Base-by-base conservation (phyloP, 2,888 invertebrate species). In the Lithophane ornitopus region DNA sequence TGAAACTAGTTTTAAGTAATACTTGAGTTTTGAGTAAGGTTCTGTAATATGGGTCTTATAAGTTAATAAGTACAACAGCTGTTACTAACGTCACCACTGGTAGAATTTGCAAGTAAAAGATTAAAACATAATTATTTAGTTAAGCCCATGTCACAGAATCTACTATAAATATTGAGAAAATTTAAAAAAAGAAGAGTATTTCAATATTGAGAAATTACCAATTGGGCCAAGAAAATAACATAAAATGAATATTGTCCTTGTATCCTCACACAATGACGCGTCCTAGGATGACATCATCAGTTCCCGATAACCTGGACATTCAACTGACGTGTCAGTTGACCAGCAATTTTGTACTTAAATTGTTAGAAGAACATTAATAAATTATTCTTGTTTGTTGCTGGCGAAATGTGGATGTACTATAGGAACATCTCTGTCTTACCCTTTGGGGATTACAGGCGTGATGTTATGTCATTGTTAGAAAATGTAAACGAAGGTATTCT, bases 261-360 rank as follows among this genome's bases (percentile, higher is more conserved):
- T 58, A 44, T 8, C 41, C 8, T 63, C 56, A 44, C 39, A 49
- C 14, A 41, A 12, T 39, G 34, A 56, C 34, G 6, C 44, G n/a
- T 78, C 59, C 54, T 46, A n/a, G 9, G 26, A 28, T 82, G 68
- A 77, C 58, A 19, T 68, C 82, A 82, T 44, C 34, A 52, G 9
- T 19, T 59, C 34, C 46, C 26, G 8, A 26, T 26, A 56, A 34
- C 28, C 26, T 19, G 62, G 56, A 46, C 11, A 14, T 81, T 46
- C 22, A 1, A 46, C 58, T 54, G 16, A 65, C 8, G 34, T 26
- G 61, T 54, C 63, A 52, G 16, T 22, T 12, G 12, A 28, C 46
- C 28, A 65, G 39, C 49, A 62, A 59, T 65, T 63, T 76, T 82
- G 65, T 70, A 82, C 63, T 76, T 63, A 19, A 34, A 52, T n/a